These are phyloP conservation scores for Lasiurus cinereus DNA, from an alignment of 2,113 vertebrate genomes.

Conservation along the genomic window DNA sequence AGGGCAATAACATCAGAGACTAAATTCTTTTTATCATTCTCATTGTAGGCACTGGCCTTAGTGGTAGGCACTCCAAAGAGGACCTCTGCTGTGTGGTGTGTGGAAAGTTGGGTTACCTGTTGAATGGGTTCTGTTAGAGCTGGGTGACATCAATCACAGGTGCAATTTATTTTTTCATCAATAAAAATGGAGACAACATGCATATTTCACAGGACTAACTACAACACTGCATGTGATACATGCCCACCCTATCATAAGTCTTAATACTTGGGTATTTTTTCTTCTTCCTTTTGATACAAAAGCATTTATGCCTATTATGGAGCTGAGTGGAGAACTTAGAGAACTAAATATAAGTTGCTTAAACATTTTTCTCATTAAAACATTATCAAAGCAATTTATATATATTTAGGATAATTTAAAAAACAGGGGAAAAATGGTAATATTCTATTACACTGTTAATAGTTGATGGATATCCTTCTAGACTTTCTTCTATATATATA, in stretches of 20 bases:
- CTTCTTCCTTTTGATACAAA: neutral
- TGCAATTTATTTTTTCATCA: neutral
- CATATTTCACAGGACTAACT: neutral
- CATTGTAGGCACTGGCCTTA: neutral
- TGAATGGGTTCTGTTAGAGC: neutral
- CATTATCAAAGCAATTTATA: neutral
- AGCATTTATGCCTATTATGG: neutral
- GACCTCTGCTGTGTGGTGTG: neutral
- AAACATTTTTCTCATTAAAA: slow-evolving; percentile 44
- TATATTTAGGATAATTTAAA: neutral
- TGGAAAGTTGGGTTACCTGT: neutral
- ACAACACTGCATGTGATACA: neutral
- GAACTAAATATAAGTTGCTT: neutral
- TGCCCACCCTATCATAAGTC: neutral
- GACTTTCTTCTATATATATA: neutral
- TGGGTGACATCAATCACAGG: slow-evolving; percentile 3
- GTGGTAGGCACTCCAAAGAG: neutral
- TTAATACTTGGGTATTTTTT: neutral
- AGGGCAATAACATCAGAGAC: neutral
- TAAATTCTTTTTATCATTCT: neutral
- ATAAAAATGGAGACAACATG: neutral
- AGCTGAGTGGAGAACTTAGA: neutral
- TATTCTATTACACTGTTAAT: neutral
- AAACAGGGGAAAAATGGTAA: neutral
- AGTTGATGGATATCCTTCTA: neutral